Percentiles rank a stretch among this genome's conserved stretches.
phyloP scores from a whole-genome alignment of 2,797 vertebrate species.

The Sandelia bainsii region DNA sequence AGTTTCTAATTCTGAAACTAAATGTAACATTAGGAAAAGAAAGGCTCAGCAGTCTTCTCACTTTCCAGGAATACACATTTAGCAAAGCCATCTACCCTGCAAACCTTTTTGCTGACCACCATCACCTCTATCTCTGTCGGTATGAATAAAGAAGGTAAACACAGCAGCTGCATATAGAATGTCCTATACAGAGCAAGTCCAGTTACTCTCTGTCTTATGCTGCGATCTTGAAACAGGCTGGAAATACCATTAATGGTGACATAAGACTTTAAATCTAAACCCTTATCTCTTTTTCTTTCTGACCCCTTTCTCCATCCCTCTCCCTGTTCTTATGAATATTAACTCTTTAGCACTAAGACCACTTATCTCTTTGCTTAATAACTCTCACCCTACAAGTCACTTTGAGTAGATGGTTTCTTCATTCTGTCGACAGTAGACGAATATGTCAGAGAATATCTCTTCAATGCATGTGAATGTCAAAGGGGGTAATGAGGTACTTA shows the following conservation, averaged over 20 bases:
- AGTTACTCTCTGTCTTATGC: slow-evolving; percentile 13
- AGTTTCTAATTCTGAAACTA: too few species aligned
- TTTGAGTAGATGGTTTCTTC: slow-evolving; percentile 54
- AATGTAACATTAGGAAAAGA: too few species aligned
- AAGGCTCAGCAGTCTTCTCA: too few species aligned
- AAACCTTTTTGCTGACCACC: too few species aligned
- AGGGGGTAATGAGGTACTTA: slow-evolving; percentile 19
- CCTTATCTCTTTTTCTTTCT: slow-evolving; percentile 51
- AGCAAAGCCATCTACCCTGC: too few species aligned
- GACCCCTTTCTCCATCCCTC: slow-evolving; percentile 9
- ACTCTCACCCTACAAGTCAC: slow-evolving; percentile 45
- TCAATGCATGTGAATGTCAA: slow-evolving; percentile 46
- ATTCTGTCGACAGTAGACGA: slow-evolving; percentile 8
- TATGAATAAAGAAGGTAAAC: too few species aligned
- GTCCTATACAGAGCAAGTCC: too few species aligned
- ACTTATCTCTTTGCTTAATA: slow-evolving; percentile 64
- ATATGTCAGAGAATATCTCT: slow-evolving; percentile 38
- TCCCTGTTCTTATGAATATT: slow-evolving; percentile 62
- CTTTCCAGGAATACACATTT: too few species aligned
- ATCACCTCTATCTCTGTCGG: too few species aligned
- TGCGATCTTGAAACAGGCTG: slow-evolving; percentile 51
- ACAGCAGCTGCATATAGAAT: too few species aligned
- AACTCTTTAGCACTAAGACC: slow-evolving; percentile 59
- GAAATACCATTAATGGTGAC: slow-evolving; percentile 60
- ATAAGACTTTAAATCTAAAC: slow-evolving; percentile 55